Base-by-base conservation (phyloP, 2,113 vertebrate species). In the Sciurus niger region DNA sequence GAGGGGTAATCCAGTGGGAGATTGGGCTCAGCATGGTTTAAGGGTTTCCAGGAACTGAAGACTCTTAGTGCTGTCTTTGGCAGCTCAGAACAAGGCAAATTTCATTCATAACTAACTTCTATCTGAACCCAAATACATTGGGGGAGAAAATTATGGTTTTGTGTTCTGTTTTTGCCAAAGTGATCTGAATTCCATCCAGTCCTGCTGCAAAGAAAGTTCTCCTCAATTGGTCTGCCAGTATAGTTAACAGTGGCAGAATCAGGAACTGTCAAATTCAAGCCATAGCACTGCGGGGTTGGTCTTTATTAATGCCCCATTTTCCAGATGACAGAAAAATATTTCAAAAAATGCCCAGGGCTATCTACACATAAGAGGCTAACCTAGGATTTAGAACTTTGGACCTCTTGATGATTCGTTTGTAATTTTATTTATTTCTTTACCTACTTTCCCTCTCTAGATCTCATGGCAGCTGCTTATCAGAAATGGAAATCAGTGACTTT, bases 51-150 rank as follows among this genome's bases (percentile, higher is more conserved):
- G 95, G 90, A 96, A 87, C 55, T 11, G 9, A 79, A 72, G 10
- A 0, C n/a, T 72, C 37, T 90, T 30, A 12, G 10, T 92, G 40
- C 58, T 53, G 70, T 37, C 37, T 55, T 68, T 92, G 80, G 84
- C 53, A 78, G 40, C 34, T 68, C 28, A 68, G 63, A 51, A 51
- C 92, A 83, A 84, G 55, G 73, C 68, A 93, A 40, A 46, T 90
- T 87, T 94, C 53, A 93, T 89, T 97, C 53, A 70, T 43, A 90
- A 84, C 25, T 95, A 87, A 53, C 30, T 55, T 86, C 74, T 78
- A 20, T 74, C 20, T 95, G 94, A 95, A 80, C 37, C 58, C 58
- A 60, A 95, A 16, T 48, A 93, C 0, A 34, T 67, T 22, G 58
- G 32, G 24, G 67, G n/a, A 91, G 60, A 89, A 91, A 93, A 89